Conservation (phyloP, 92 coral and sea anemone genomes). For the Blastomussa wellsi region DNA sequence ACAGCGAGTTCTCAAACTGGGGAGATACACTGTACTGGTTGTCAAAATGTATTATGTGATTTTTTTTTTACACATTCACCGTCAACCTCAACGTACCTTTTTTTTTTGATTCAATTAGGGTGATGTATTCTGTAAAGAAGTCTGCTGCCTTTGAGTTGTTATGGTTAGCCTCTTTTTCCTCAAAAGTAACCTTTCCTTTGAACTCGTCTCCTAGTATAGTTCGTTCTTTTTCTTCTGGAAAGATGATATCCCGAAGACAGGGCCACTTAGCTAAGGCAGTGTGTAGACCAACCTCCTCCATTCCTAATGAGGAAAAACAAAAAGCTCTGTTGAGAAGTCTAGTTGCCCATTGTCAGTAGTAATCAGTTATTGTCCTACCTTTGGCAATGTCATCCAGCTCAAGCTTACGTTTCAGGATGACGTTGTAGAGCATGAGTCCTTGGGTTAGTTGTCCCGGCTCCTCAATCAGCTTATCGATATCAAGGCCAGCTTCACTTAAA, state of each 20-base stretch:
- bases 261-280: slow-evolving; percentile 34
- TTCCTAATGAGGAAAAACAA: slow-evolving; percentile 12
- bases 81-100: no score
- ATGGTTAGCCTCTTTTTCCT: no score
- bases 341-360: no score
- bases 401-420: slow-evolving; percentile 50
- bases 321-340: background rate
- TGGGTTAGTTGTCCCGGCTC: background rate
- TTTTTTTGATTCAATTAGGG: no score
- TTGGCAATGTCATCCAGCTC: slow-evolving; percentile 61
- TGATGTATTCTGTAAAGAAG: no score
- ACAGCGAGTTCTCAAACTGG: no score
- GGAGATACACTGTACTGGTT: no score
- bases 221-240: slow-evolving; percentile 33
- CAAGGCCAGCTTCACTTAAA: slow-evolving; percentile 52
- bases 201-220: slow-evolving; percentile 22
- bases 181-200: slow-evolving; percentile 43
- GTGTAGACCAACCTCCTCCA: slow-evolving; percentile 57
- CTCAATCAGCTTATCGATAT: slow-evolving; percentile 21
- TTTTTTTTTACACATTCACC: no score
- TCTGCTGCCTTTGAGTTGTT: no score
- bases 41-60: no score
- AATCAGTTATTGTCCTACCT: no score
- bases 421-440: slow-evolving; percentile 41
- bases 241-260: slow-evolving; percentile 25